Percentiles rank a stretch among this genome's conserved stretches.
These are phyloP conservation scores for Yponomeuta sedellus DNA, from an alignment of 2,888 invertebrate species.

Conservation along the genomic window DNA sequence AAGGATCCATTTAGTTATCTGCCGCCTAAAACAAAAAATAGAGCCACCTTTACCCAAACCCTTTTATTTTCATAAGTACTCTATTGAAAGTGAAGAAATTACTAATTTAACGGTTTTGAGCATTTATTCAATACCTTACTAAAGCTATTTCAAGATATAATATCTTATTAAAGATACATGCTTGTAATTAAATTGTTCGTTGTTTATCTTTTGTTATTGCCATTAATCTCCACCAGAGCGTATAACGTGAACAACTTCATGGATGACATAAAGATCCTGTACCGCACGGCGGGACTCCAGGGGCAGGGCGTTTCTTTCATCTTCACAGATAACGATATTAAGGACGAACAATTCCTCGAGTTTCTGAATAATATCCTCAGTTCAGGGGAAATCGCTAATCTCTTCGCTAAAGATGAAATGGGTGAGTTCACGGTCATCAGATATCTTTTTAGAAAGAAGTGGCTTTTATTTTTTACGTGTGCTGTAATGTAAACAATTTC, in stretches of 20 bases:
- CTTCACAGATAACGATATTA: conserved; percentile 94
- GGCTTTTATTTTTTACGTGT: too few relatives aligned
- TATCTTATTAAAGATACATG: too few relatives aligned
- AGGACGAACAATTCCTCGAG: conserved; percentile 92
- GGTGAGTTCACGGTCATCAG: conserved; percentile 44
- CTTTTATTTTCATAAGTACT: too few relatives aligned
- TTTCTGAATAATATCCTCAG: conserved; percentile 92
- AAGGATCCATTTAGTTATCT: too few relatives aligned
- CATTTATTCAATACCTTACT: too few relatives aligned
- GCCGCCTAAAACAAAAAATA: too few relatives aligned
- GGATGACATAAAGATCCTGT: conserved; percentile 90
- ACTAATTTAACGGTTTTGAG: too few relatives aligned
- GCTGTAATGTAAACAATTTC: too few relatives aligned
- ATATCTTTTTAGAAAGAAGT: background rate
- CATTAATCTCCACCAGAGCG: conserved; percentile 59
- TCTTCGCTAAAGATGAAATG: conserved; percentile 91
- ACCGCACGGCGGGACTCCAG: conserved; percentile 85
- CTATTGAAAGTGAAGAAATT: too few relatives aligned
- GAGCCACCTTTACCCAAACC: too few relatives aligned
- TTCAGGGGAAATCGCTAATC: conserved; percentile 92
- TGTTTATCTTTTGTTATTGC: background rate
- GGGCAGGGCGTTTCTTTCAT: conserved; percentile 88
- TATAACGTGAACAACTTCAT: conserved; percentile 88
- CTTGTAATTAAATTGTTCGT: background rate
- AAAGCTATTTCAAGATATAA: too few relatives aligned